phyloP scores from a whole-genome alignment of 2,797 vertebrate genomes.

The Graptemys geographica region DNA sequence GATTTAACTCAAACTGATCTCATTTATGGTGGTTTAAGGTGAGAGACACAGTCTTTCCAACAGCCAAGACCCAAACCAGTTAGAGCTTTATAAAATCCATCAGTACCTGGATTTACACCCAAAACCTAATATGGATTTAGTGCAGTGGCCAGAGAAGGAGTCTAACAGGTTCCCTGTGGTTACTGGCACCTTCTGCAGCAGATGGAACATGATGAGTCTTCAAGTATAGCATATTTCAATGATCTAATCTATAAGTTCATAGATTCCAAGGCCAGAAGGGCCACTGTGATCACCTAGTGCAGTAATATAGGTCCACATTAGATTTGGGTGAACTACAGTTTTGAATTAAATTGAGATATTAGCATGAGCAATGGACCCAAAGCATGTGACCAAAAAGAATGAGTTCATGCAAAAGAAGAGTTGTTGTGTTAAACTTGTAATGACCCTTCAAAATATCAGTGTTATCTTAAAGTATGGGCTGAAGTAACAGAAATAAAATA shows the following conservation, averaged over 20 bases:
- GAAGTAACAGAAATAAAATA: neutral
- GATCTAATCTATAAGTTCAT: neutral
- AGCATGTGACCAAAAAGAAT: neutral
- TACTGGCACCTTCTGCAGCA: neutral
- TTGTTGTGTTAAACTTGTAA: neutral
- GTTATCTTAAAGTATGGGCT: neutral
- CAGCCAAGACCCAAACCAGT: neutral
- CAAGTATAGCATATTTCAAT: neutral
- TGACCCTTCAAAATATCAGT: neutral
- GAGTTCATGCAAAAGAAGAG: neutral
- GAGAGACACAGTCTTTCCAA: neutral
- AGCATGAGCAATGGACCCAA: neutral
- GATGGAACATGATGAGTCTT: neutral
- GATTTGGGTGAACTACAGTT: neutral
- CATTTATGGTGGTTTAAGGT: neutral
- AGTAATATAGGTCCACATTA: neutral
- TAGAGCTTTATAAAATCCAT: neutral
- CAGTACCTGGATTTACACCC: neutral
- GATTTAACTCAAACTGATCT: neutral
- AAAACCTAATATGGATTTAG: neutral
- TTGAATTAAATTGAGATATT: neutral
- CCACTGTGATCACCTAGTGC: neutral
- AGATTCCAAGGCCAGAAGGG: neutral
- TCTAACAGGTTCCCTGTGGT: neutral
- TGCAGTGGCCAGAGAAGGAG: neutral